These are phyloP conservation scores for Amniataba percoides DNA, from an alignment of 2,797 vertebrate genomes.

Conservation along the genomic window DNA sequence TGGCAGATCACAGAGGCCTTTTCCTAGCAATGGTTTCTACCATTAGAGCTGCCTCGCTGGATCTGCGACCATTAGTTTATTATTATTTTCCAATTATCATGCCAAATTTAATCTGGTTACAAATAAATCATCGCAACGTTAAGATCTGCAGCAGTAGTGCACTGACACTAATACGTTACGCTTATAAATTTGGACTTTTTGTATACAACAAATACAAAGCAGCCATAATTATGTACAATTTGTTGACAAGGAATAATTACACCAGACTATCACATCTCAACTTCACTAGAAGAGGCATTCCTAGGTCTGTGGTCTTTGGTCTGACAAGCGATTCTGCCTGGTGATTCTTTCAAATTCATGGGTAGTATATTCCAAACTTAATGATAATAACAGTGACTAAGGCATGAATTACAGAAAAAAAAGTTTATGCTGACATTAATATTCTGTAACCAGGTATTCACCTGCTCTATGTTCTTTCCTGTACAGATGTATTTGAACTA, in stretches of 20 bases:
- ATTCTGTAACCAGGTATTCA: slow-evolving; percentile 3
- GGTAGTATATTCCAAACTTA: slow-evolving; percentile 23
- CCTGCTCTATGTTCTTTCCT: slow-evolving; percentile 46
- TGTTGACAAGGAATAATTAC: slow-evolving; percentile 37
- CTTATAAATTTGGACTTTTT: neutral
- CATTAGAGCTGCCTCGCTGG: slow-evolving; percentile 21
- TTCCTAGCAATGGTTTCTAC: slow-evolving; percentile 33
- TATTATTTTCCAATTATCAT: slow-evolving; percentile 38
- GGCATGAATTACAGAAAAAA: neutral
- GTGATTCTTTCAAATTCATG: slow-evolving; percentile 6
- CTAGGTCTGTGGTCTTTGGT: slow-evolving; percentile 15
- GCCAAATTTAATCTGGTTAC: slow-evolving; percentile 23
- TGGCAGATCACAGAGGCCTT: slow-evolving; percentile 48
- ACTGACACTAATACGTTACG: slow-evolving; percentile 20
- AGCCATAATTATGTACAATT: slow-evolving; percentile 17
- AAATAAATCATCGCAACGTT: slow-evolving; percentile 9
- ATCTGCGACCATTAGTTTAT: slow-evolving; percentile 23
- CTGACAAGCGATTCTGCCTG: slow-evolving; percentile 33
- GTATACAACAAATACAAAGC: slow-evolving; percentile 31
- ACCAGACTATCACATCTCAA: slow-evolving; percentile 29
- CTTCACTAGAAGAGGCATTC: slow-evolving; percentile 36
- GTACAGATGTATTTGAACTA: slow-evolving; percentile 94
- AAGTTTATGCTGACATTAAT: neutral
- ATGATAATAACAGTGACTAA: neutral
- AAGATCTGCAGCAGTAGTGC: slow-evolving; percentile 14